Evolutionary conservation across 1,140 invertebrate species (phyloP).

Genomic region (Aethina tumida): DNA sequence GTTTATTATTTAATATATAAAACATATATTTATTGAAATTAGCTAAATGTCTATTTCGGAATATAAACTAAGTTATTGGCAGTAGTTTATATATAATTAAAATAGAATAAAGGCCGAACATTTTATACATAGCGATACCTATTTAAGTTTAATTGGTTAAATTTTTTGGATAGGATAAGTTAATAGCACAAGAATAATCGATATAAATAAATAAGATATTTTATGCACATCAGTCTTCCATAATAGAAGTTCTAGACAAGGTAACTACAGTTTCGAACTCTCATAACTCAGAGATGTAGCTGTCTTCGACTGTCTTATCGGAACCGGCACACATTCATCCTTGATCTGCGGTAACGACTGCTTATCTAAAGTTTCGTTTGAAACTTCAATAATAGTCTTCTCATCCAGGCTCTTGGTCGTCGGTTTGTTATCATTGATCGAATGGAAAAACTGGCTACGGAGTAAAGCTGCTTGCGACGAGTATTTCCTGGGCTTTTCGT

Average conservation of each 20-base stretch:
- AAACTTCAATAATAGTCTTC: constrained; percentile 32
- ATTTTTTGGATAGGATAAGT: too few relatives aligned
- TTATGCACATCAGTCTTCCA: constrained; percentile 14
- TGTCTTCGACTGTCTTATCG: neutral
- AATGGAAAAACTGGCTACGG: constrained; percentile 32
- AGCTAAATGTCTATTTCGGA: too few relatives aligned
- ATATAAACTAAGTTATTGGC: too few relatives aligned
- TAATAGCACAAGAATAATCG: too few relatives aligned
- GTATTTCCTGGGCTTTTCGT: constrained; percentile 26
- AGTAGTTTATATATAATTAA: too few relatives aligned
- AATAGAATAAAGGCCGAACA: too few relatives aligned
- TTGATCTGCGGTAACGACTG: constrained; percentile 13
- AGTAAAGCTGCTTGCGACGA: constrained; percentile 27
- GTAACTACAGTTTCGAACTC: constrained; percentile 12
- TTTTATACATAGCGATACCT: too few relatives aligned
- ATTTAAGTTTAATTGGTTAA: too few relatives aligned
- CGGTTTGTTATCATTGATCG: constrained; percentile 24
- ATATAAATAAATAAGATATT: too few relatives aligned
- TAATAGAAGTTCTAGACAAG: constrained; percentile 4
- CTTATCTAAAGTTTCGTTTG: constrained; percentile 31
- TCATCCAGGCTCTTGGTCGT: constrained; percentile 28
- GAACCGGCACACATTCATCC: too few relatives aligned
- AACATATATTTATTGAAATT: too few relatives aligned
- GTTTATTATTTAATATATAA: too few relatives aligned
- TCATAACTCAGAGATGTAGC: constrained; percentile 7